Evolutionary conservation across 1,140 invertebrate genomes (phyloP), one percentile per base, ranked within the genome.

Genomic region (Pomacea maculata): DNA sequence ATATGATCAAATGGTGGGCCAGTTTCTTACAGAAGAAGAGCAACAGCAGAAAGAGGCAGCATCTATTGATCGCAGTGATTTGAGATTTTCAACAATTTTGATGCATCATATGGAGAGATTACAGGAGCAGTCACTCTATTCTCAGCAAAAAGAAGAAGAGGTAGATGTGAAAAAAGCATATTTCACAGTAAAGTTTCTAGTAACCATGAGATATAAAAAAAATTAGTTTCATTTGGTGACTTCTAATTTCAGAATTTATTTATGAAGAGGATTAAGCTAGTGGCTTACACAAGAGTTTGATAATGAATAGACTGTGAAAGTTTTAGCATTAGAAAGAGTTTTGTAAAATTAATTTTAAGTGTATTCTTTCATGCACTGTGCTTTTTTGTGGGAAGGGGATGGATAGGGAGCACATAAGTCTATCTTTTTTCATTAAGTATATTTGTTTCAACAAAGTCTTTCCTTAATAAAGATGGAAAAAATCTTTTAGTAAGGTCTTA

Each of bases 1-100:
- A 0, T 98, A 96, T 92, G 95, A 98, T 77, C 95, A 97, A 86
- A 91, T 98, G 78, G 92, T 98, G 78, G 97, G 96, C 0, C 94
- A 95, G 87, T 97, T 96, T 90, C 89, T 97, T 81, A 94, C 94
- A 12, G 93, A 95, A 78, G 94, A 95, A 71, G 95, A 98, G 90
- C 84, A 86, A 55, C 94, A 94, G 75, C 92, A 92, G 83, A 92
- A 87, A 83, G 84, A 88, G 54, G 87, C 88, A 68, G 85, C 83
- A 65, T 80, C 86, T n/a, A 76, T 83, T 71, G 80, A 83, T 52
- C 77, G 45, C 73, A 83, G 82, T 83, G 91, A 90, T 86, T 82
- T 85, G n/a, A 84, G 85, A 79, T 92, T 91, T 83, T 92, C 88
- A 75, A 89, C 84, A 34, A 89, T 93, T 80, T 82, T 93, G 6